Percentiles rank a stretch among this genome's conserved stretches.
Evolutionary conservation across 2,113 vertebrate species (phyloP).

Genomic region (Erinaceus europaeus): DNA sequence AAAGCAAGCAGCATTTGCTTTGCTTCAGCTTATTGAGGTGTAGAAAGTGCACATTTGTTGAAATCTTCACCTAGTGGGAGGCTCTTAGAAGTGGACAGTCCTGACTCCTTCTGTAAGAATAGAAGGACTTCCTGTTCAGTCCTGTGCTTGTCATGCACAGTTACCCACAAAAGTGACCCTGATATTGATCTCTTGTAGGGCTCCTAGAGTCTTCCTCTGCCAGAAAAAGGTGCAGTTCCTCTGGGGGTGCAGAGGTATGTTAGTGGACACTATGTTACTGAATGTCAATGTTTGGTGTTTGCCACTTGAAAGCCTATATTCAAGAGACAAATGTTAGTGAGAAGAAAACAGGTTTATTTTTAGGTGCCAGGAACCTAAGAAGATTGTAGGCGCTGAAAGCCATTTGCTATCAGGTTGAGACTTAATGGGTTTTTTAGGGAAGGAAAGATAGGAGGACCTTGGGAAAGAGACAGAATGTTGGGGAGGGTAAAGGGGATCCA

Average conservation of each 20-base stretch:
- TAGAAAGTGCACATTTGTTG: not conserved
- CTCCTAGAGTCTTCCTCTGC: not conserved
- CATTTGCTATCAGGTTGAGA: no score
- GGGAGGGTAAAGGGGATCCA: no score
- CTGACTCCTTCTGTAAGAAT: not conserved
- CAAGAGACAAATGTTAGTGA: no score
- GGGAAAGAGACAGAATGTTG: no score
- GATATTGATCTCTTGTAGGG: not conserved
- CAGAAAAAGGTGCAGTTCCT: not conserved
- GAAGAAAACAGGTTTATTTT: no score
- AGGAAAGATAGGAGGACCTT: no score
- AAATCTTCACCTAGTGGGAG: not conserved
- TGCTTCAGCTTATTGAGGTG: not conserved
- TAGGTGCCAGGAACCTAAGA: no score
- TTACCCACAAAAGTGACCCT: not conserved
- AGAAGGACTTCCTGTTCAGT: not conserved
- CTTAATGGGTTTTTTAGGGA: no score
- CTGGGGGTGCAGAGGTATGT: not conserved
- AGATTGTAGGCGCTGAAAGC: no score
- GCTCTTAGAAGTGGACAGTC: not conserved
- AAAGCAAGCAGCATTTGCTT: not conserved
- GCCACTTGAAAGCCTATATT: no score
- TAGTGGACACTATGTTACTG: no score
- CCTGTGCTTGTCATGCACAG: not conserved
- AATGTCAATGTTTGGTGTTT: no score